Conservation (phyloP, 2,888 invertebrate genomes). For the Eurois occulta region DNA sequence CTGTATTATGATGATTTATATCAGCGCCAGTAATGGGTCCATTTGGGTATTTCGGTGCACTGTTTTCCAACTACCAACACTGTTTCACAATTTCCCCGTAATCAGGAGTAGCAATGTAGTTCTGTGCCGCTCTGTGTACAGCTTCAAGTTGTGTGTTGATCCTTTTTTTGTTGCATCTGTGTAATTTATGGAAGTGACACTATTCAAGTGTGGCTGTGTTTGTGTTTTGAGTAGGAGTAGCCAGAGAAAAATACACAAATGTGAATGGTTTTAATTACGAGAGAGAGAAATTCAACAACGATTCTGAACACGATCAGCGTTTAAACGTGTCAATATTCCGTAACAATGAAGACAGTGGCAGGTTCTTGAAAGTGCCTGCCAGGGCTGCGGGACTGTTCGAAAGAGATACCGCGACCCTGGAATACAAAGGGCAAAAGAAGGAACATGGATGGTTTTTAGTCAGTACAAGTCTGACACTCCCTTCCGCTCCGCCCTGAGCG, state of each 20-base stretch:
- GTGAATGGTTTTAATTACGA: conserved; percentile 1
- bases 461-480: no score
- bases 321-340: neutral
- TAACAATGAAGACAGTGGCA: neutral
- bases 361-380: neutral
- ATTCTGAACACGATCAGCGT: neutral
- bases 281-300: neutral
- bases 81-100: conserved; percentile 39
- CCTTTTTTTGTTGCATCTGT: conserved; percentile 62
- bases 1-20: conserved; percentile 74
- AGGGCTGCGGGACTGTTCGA: no score
- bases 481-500: no score
- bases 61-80: conserved; percentile 57
- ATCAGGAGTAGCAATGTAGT: conserved; percentile 24
- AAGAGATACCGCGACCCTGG: no score
- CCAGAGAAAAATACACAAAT: neutral
- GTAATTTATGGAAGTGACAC: conserved; percentile 66
- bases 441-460: no score
- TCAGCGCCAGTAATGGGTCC: conserved; percentile 70
- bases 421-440: no score
- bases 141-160: conserved; percentile 40
- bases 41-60: conserved; percentile 65
- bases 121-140: conserved; percentile 29
- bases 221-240: conserved; percentile 29
- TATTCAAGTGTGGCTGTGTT: conserved; percentile 55